These are phyloP conservation scores for Anhinga rufa DNA, from an alignment of 2,113 vertebrate genomes.

Conservation along the genomic window DNA sequence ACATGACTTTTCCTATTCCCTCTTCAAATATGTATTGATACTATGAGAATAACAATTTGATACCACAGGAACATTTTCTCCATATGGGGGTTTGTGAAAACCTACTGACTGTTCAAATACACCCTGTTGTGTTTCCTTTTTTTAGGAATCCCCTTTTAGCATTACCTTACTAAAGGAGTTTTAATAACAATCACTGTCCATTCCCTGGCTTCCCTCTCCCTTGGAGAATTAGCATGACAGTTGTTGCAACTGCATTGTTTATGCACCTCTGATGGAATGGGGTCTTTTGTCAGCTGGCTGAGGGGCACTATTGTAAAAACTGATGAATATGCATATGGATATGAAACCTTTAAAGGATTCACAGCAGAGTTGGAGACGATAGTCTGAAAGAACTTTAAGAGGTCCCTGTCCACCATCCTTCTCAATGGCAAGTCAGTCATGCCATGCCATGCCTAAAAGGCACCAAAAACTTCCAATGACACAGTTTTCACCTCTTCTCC, in stretches of 20 bases:
- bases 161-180: background rate
- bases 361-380: background rate
- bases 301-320: background rate
- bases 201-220: background rate
- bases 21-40: background rate
- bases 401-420: background rate
- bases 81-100: background rate
- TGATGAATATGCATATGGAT: background rate
- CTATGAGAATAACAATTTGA: background rate
- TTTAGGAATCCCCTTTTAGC: background rate
- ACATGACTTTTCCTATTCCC: background rate
- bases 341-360: background rate
- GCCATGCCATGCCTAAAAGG: background rate
- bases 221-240: background rate
- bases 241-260: background rate
- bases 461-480: background rate
- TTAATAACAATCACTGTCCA: background rate
- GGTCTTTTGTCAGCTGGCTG: fast-evolving
- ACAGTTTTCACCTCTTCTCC: background rate
- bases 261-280: background rate
- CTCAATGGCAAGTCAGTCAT: background rate
- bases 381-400: background rate
- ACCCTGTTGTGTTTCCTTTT: background rate
- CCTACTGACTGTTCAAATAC: background rate
- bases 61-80: background rate